Evolutionary conservation across 2,113 vertebrate genomes (phyloP), one percentile per base, ranked within the genome.

Genomic region (Sinocyclocheilus anshuiensis): DNA sequence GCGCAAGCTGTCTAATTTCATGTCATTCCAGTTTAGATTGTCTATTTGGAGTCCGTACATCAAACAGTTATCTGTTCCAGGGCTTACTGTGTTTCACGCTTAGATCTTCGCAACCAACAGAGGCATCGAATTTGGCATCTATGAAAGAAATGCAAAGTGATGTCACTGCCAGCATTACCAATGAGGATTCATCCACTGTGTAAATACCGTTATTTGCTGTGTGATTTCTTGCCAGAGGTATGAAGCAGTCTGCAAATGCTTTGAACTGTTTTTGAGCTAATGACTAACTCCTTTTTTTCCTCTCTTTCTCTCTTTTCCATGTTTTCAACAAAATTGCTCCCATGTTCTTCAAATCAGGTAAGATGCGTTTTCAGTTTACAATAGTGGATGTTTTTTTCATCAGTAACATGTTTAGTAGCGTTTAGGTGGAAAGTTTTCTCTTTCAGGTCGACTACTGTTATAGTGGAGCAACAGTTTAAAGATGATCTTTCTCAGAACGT

Each of bases 401-500:
- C 33, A 6, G n/a, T 24, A 61, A 7, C 16, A 10, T 61, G 24
- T 26, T 50, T 69, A 45, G 36, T 72, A 10, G 29, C 16, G 3
- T 71, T 72, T 39, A 72, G 36, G 18, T 20, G 33, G 9, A 16
- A 29, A 8, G 20, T 45, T 45, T 45, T 74, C 36, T 42, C 10
- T 9, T 74, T 42, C 20, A 42, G 33, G 20, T 42, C 1, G 20
- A n/a, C 20, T 42, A n/a, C 39, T 74, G 10, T 45, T 6, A n/a
- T 42, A 5, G 36, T 74, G 71, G 33, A 74, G 20, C 4, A 8
- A 29, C 9, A 16, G 15, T 69, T 69, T 36, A 42, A 75, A 75
- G 11, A 45, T n/a, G 4, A 48, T 48, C 72, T 91, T 86, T 89
- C 90, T 93, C 87, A 90, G 91, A 92, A 92, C 89, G 78, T 48